These are phyloP conservation scores for Toxotes jaculatrix DNA, from an alignment of 2,113 vertebrate species.

Conservation along the genomic window DNA sequence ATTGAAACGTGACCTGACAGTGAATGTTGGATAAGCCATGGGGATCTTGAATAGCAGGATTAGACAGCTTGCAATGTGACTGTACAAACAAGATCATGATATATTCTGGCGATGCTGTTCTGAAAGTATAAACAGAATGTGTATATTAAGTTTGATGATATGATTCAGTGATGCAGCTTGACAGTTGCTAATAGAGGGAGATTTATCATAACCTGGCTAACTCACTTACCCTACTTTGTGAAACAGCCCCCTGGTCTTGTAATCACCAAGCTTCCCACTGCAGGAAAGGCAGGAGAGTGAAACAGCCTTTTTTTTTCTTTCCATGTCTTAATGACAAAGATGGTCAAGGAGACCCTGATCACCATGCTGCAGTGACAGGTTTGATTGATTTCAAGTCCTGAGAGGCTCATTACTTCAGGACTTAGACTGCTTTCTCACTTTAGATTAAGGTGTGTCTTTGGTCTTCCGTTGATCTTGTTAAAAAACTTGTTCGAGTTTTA, in stretches of 20 bases:
- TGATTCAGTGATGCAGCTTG: neutral
- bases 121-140: neutral
- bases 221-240: slow-evolving; percentile 4
- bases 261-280: slow-evolving; percentile 38
- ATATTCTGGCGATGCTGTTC: neutral
- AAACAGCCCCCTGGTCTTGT: slow-evolving; percentile 20
- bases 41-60: neutral
- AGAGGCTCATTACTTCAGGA: slow-evolving; percentile 39
- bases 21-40: neutral
- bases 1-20: neutral
- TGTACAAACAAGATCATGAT: neutral
- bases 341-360: slow-evolving; percentile 27
- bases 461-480: slow-evolving; percentile 10
- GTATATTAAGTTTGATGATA: neutral
- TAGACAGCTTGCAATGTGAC: neutral
- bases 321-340: slow-evolving; percentile 19
- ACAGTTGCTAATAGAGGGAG: neutral
- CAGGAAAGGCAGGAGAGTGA: neutral
- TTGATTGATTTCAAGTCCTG: slow-evolving; percentile 43
- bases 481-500: slow-evolving; percentile 5
- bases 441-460: slow-evolving; percentile 20
- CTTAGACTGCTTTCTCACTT: neutral
- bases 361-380: slow-evolving; percentile 9
- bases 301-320: neutral
- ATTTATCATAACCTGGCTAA: slow-evolving; percentile 11